Base-by-base conservation (phyloP, 2,113 vertebrate species). In the Phasianus colchicus region DNA sequence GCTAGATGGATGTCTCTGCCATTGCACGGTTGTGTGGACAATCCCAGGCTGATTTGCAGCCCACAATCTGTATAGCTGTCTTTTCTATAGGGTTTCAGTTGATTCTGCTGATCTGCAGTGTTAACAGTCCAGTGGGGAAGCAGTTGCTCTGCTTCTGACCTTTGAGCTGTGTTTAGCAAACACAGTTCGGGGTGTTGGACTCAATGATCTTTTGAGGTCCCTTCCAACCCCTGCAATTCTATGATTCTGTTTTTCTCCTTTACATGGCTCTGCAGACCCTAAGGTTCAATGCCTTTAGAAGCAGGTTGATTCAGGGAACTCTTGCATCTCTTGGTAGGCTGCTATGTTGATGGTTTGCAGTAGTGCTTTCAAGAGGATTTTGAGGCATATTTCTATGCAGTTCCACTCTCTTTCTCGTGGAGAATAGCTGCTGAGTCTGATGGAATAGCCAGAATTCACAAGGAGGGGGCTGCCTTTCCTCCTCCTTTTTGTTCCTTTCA, bases 11-110 rank as follows among this genome's bases (percentile, higher is more conserved):
- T 9, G 7, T 36, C 27, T 75, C 14, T 81, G 38, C 70, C 12
- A 0, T 2, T 43, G 69, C 67, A 6, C 17, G 36, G 9, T 9
- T 45, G 45, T 7, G 10, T 29, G n/a, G 42, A 29, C 1, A 3
- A 29, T 20, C 18, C 69, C 69, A 74, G 30, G 9, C 55, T 6
- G 1, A 9, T 45, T 42, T 64, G 47, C 64, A 8, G 10, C 64
- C 40, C 5, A 0, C 43, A 32, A 27, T 40, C 47, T 4, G 45
- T 16, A 48, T 1, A 0, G 13, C 30, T 80, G 74, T 40, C 34
- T 88, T 81, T 65, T 76, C 74, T 76, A 27, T 45, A 55, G 84
- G 50, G 32, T 75, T 66, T 60, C 57, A 27, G 40, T 58, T 65
- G 27, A 70, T 48, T 5, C 48, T 58, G 48, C 38, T 88, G 52